These are phyloP conservation scores for Podarcis lilfordi DNA, from an alignment of 2,797 vertebrate genomes.

Conservation along the genomic window DNA sequence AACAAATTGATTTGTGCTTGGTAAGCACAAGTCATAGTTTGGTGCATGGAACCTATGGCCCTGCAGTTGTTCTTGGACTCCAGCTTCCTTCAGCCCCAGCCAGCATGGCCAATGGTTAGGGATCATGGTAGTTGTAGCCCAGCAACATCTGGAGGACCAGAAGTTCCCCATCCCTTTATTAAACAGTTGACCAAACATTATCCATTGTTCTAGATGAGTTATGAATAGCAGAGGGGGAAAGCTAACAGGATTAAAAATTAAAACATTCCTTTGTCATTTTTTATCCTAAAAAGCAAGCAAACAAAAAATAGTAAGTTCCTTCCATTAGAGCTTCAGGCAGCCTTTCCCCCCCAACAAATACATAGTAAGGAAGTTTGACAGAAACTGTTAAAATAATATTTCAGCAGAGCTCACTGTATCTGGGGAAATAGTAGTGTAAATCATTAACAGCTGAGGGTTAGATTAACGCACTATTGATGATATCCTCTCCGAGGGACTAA, in stretches of 20 bases:
- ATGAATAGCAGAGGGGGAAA: conserved; percentile 13
- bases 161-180: neutral
- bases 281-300: conserved; percentile 44
- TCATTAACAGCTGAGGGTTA: conserved; percentile 81
- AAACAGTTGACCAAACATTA: neutral
- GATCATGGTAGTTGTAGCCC: too few relatives aligned
- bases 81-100: too few relatives aligned
- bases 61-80: too few relatives aligned
- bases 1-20: too few relatives aligned
- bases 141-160: too few relatives aligned
- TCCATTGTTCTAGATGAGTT: conserved; percentile 38
- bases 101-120: too few relatives aligned
- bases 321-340: conserved; percentile 32
- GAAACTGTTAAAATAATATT: conserved; percentile 76
- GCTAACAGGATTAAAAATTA: conserved; percentile 31
- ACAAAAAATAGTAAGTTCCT: neutral
- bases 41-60: too few relatives aligned
- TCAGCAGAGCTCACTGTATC: conserved; percentile 70
- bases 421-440: conserved; percentile 73
- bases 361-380: conserved; percentile 62
- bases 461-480: conserved; percentile 76
- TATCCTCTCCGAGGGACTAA: conserved; percentile 77
- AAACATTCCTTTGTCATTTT: conserved; percentile 37
- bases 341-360: conserved; percentile 48
- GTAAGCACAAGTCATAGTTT: neutral